phyloP scores from a whole-genome alignment of 1,140 invertebrate genomes.

The Drosophila insularis region DNA sequence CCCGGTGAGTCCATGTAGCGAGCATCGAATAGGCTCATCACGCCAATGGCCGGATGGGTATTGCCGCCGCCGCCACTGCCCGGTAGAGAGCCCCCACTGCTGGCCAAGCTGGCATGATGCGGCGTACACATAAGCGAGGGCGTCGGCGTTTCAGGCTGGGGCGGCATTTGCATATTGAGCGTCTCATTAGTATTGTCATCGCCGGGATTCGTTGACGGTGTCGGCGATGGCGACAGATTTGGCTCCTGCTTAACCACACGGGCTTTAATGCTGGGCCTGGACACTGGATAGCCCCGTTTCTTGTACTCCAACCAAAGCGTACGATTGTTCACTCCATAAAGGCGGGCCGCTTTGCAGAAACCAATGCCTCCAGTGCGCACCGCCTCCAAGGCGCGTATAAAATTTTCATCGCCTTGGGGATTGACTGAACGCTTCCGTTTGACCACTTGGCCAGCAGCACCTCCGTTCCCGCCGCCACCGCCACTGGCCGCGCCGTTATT shows the following conservation, averaged over 20 bases:
- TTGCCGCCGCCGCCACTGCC: slow-evolving; percentile 50
- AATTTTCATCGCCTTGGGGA: slow-evolving; percentile 90
- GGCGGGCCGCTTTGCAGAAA: slow-evolving; percentile 91
- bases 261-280: slow-evolving; percentile 88
- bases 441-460: slow-evolving; percentile 82
- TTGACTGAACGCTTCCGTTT: slow-evolving; percentile 87
- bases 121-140: slow-evolving; percentile 83
- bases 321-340: slow-evolving; percentile 92
- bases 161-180: slow-evolving; percentile 84
- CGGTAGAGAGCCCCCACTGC: slow-evolving; percentile 45
- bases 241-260: slow-evolving; percentile 86
- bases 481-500: slow-evolving; percentile 42
- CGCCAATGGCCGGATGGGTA: slow-evolving; percentile 83
- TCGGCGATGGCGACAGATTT: slow-evolving; percentile 84
- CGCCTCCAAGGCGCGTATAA: slow-evolving; percentile 89
- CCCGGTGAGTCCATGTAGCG: slow-evolving; percentile 84
- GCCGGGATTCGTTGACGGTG: slow-evolving; percentile 75
- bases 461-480: slow-evolving; percentile 43
- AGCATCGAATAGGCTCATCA: slow-evolving; percentile 85
- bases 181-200: slow-evolving; percentile 76
- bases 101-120: slow-evolving; percentile 59
- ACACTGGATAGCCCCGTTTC: slow-evolving; percentile 90
- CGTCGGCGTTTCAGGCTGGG: slow-evolving; percentile 83
- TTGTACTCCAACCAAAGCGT: slow-evolving; percentile 93
- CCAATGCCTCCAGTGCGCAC: slow-evolving; percentile 91